Base-by-base conservation (phyloP, 1,140 invertebrate genomes). In the Leptinotarsa lineolata region DNA sequence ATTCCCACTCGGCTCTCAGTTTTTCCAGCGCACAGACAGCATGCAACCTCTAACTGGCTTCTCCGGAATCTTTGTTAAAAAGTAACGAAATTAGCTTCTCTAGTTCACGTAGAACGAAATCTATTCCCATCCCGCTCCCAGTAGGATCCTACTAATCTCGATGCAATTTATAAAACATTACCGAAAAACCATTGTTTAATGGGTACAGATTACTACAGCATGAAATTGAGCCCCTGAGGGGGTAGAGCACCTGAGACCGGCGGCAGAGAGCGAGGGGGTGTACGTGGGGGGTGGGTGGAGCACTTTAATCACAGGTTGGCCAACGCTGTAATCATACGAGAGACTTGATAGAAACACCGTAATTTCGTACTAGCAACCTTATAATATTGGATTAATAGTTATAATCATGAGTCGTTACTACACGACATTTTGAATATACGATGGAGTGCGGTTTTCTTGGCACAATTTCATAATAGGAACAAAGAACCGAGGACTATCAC, bases 361-460 rank as follows among this genome's bases (percentile, higher is more conserved):
- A 68, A 68, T 68, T 68, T 68, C 24, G 18, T 46, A 15, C 45
- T 45, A 39, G 24, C 66, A 68, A 68, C 66, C 30, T 68, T 68
- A 68, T 68, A 68, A 68, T 68, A 68, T 68, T 48, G 18, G 18
- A 68, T 68, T 68, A 68, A 68, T 68, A 48, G 66, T 68, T 68
- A 68, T 68, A 68, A 68, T 68, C 66, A 68, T 45, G 66, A 68
- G 66, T 68, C 66, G 66, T 68, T 68, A 68, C 45, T n/a, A 18
- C 45, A 22, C 39, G 66, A 68, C 66, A 68, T 68, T 45, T 68
- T 39, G 66, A 21, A 68, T 68, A 68, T 45, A 54, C 48, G 48
- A 65, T 39, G 24, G 24, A 65, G 63, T 65, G 39, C 63, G 63
- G 63, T 65, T 65, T 65, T 65, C 63, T 65, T 65, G 39, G 24